Conservation (phyloP, 2,888 invertebrate genomes). For the Phaedon cochleariae region DNA sequence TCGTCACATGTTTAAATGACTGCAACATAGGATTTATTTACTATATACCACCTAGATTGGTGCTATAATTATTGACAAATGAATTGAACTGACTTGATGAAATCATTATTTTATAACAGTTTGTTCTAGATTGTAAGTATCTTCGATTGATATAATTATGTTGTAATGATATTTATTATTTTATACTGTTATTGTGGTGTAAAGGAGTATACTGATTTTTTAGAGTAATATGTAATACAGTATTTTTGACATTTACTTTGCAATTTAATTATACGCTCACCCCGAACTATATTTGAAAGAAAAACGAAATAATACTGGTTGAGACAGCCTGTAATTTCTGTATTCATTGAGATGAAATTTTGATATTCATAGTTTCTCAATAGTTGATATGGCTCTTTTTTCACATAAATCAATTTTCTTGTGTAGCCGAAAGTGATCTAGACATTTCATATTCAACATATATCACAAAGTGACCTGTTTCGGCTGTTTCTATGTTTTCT, state of each 20-base stretch:
- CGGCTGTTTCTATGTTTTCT: too few species aligned
- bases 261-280: not conserved
- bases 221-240: slow-evolving; percentile 7
- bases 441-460: too few species aligned
- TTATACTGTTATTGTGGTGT: slow-evolving; percentile 30
- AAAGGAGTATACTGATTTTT: slow-evolving; percentile 27
- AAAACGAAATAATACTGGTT: too few species aligned
- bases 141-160: not conserved
- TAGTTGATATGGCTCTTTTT: too few species aligned
- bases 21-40: not conserved
- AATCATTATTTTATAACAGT: not conserved
- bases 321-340: too few species aligned
- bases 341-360: too few species aligned
- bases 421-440: too few species aligned
- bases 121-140: not conserved
- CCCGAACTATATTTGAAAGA: too few species aligned
- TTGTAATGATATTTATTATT: slow-evolving; percentile 28
- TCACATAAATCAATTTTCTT: too few species aligned
- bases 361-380: too few species aligned
- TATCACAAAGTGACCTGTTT: too few species aligned
- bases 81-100: too few species aligned
- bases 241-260: slow-evolving; percentile 16
- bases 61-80: not conserved
- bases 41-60: not conserved
- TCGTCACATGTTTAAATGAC: not conserved